Conservation (phyloP, 2,113 vertebrate genomes). For the Gobius niger region DNA sequence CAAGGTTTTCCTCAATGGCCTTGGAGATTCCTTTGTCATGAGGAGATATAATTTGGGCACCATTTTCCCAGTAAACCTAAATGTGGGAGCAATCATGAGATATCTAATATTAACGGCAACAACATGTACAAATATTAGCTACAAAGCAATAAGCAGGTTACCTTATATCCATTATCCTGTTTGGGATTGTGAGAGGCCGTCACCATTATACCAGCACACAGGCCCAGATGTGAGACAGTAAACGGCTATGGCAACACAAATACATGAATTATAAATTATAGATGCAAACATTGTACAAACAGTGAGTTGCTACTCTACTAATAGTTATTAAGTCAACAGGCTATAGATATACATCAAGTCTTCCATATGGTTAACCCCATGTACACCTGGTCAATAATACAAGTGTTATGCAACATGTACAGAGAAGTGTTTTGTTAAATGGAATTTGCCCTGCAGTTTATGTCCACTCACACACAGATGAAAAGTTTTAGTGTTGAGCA, state of each 20-base stretch:
- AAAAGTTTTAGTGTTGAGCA: neutral
- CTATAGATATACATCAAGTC: too few species aligned
- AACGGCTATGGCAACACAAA: conserved; percentile 82
- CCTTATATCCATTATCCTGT: conserved; percentile 98
- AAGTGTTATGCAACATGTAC: conserved; percentile 42
- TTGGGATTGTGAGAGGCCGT: conserved; percentile 98
- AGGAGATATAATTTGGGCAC: conserved; percentile 93
- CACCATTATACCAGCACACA: conserved; percentile 96
- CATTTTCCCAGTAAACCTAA: conserved; percentile 97
- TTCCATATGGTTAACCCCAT: neutral
- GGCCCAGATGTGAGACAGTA: conserved; percentile 84
- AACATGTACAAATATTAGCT: neutral
- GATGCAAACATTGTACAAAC: neutral
- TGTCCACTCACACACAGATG: neutral
- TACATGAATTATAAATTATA: neutral
- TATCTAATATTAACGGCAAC: neutral
- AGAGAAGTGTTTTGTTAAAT: conserved; percentile 15
- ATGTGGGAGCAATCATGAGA: neutral
- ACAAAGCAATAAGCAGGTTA: conserved; percentile 35
- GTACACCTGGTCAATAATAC: conserved; percentile 5
- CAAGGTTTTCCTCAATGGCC: conserved; percentile 88
- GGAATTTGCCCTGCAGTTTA: conserved; percentile 50
- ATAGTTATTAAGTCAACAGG: too few species aligned
- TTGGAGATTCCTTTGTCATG: conserved; percentile 89
- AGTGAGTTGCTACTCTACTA: neutral